Evolutionary conservation across 2,797 vertebrate genomes (phyloP).

Genomic region (Nannoperca australis): DNA sequence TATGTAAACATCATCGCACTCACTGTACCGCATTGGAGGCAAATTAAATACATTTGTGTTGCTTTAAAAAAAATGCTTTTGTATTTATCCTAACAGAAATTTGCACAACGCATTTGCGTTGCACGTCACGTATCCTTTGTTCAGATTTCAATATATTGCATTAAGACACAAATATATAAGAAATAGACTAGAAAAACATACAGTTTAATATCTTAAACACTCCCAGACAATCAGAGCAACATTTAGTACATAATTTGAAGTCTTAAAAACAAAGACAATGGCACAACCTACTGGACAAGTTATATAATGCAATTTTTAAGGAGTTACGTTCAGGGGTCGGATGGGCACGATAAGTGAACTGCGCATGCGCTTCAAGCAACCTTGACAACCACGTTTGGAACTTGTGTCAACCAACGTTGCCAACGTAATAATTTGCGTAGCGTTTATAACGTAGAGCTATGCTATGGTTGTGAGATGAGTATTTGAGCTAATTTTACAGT

Average conservation of each 20-base stretch:
- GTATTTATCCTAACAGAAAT: neutral
- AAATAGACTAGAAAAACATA: neutral
- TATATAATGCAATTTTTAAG: conserved; percentile 25
- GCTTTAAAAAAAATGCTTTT: neutral
- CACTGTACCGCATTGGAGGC: neutral
- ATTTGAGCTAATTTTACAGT: neutral
- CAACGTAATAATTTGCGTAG: conserved; percentile 9
- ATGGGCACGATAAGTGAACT: rapidly evolving
- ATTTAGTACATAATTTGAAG: neutral
- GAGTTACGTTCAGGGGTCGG: no score
- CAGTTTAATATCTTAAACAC: conserved; percentile 1
- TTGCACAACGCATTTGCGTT: neutral
- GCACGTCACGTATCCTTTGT: neutral
- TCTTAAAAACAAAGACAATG: conserved; percentile 46
- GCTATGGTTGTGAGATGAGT: neutral
- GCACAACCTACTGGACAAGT: conserved; percentile 56
- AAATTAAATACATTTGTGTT: neutral
- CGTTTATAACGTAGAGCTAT: neutral
- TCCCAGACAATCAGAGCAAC: neutral
- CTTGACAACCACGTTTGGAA: conserved; percentile 38
- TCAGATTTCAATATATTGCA: neutral
- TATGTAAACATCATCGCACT: neutral
- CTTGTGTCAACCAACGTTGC: neutral
- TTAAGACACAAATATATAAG: neutral
- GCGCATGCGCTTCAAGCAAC: conserved; percentile 43